These are phyloP conservation scores for Sciurus niger DNA, from an alignment of 2,113 vertebrate genomes.

Conservation along the genomic window DNA sequence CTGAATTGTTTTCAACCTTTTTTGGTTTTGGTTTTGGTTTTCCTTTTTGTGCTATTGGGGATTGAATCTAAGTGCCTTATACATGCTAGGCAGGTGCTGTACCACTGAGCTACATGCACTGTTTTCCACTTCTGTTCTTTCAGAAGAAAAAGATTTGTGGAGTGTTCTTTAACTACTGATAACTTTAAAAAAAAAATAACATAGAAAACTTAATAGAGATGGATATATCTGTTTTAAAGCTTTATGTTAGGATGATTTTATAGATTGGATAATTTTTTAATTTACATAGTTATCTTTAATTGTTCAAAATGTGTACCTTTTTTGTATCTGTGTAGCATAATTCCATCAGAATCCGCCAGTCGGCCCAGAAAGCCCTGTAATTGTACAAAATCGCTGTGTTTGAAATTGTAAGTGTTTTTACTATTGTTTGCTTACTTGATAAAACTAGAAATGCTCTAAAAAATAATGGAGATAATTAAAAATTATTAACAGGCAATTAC, in stretches of 20 bases:
- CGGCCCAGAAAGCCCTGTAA: slow-evolving; percentile 98
- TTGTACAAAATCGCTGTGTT: slow-evolving; percentile 98
- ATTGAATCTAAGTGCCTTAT: too few relatives aligned
- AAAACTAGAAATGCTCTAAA: slow-evolving; percentile 27
- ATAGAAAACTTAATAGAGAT: slow-evolving; percentile 19
- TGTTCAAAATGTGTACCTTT: slow-evolving; percentile 45
- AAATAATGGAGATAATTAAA: slow-evolving; percentile 48
- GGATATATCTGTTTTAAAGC: slow-evolving; percentile 8
- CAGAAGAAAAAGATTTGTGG: background rate
- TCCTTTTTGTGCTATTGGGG: too few relatives aligned
- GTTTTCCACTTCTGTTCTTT: background rate
- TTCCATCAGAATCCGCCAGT: slow-evolving; percentile 94
- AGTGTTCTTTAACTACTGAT: background rate
- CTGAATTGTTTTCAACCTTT: background rate
- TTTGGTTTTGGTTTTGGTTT: too few relatives aligned
- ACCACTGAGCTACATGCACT: too few relatives aligned
- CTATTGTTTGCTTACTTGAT: slow-evolving; percentile 20
- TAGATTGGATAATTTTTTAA: background rate
- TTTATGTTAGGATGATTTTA: slow-evolving; percentile 53
- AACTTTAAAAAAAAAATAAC: background rate
- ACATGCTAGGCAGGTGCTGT: too few relatives aligned
- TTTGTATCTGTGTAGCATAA: slow-evolving; percentile 86
- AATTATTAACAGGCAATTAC: background rate
- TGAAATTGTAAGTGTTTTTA: slow-evolving; percentile 96
- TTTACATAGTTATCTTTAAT: slow-evolving; percentile 49